Conservation (phyloP, 2,113 vertebrate genomes). For the Bubo scandiacus region DNA sequence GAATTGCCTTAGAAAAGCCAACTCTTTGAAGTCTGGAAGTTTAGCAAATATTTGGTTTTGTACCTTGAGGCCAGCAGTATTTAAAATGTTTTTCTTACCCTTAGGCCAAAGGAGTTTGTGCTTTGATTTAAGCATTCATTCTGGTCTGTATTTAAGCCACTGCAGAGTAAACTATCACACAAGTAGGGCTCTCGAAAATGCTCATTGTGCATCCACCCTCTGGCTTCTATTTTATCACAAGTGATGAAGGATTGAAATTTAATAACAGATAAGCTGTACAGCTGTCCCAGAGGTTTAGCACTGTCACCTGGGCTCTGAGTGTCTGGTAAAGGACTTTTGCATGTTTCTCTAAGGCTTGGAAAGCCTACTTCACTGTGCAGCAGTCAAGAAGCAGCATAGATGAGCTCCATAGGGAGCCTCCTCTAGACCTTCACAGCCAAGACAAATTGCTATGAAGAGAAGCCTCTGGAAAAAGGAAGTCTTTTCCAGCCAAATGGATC, state of each 20-base stretch:
- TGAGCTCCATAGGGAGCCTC: not conserved
- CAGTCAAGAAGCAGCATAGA: not conserved
- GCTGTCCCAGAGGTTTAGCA: not conserved
- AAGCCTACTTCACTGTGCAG: not conserved
- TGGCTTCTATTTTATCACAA: slow-evolving; percentile 37
- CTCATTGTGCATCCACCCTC: not conserved
- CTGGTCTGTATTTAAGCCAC: slow-evolving; percentile 2
- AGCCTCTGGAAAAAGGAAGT: not conserved
- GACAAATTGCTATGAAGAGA: not conserved
- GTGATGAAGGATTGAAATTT: slow-evolving; percentile 11
- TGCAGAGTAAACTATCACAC: not conserved
- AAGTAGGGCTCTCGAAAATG: not conserved
- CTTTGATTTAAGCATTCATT: slow-evolving; percentile 39
- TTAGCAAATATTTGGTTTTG: slow-evolving; percentile 25
- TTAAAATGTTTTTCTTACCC: slow-evolving; percentile 34
- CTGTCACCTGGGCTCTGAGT: not conserved
- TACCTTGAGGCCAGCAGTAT: not conserved
- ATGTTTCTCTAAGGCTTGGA: not conserved
- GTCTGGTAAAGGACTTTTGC: not conserved
- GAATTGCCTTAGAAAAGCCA: not conserved
- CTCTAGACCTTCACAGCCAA: not conserved
- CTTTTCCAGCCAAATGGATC: not conserved
- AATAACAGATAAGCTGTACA: not conserved
- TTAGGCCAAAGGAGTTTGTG: not conserved
- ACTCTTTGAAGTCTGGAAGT: not conserved